Conservation (phyloP, 2,113 vertebrate species). For the Saguinus midas region DNA sequence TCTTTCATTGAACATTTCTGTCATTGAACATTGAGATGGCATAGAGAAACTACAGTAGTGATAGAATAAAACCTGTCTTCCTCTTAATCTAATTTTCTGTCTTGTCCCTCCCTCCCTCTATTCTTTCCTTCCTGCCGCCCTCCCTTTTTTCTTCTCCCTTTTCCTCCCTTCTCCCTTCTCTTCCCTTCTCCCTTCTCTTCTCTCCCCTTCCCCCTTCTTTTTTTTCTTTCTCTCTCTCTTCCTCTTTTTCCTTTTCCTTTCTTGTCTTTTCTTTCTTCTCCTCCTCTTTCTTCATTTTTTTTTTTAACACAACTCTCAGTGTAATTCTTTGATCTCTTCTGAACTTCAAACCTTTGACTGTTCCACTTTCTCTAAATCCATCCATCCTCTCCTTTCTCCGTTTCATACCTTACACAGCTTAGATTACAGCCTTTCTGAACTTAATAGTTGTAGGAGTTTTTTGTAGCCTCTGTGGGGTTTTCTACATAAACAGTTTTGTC, state of each 20-base stretch:
- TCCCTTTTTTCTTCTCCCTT: accelerated
- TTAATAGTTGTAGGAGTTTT: neutral
- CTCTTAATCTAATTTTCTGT: neutral
- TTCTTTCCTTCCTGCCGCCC: too few relatives aligned
- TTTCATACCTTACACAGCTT: neutral
- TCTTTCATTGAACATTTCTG: neutral
- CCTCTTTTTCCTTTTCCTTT: neutral
- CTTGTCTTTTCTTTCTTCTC: neutral
- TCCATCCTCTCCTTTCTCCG: neutral
- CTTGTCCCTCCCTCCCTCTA: neutral
- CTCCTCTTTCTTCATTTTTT: neutral
- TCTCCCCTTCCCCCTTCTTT: accelerated
- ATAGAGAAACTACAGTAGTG: neutral
- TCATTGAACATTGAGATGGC: neutral
- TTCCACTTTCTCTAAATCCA: neutral
- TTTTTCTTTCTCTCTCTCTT: too few relatives aligned
- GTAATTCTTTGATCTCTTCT: neutral
- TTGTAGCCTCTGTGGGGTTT: neutral
- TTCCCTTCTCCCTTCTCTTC: neutral
- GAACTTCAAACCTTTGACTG: neutral
- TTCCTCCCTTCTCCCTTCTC: neutral
- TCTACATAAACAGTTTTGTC: neutral
- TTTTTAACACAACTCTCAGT: neutral
- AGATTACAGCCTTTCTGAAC: neutral
- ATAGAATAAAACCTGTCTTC: neutral